Conservation (phyloP, 2,888 invertebrate species). For the Beris chalybata region DNA sequence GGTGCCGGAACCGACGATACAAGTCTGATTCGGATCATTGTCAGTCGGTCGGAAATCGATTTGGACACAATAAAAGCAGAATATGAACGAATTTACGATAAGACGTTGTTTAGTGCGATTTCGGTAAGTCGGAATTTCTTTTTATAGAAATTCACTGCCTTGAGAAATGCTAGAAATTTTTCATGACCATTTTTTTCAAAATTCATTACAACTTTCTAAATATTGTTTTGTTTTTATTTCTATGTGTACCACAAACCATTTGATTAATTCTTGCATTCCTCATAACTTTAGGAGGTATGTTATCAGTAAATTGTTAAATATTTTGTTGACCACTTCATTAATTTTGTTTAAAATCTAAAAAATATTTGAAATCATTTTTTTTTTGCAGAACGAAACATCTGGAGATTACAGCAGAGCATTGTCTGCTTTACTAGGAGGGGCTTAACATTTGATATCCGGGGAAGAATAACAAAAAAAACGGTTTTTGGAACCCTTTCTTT, state of each 20-base stretch:
- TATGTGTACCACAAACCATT: not conserved
- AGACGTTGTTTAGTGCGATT: slow-evolving; percentile 67
- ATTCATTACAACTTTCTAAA: not conserved
- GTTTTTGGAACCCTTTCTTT: too few relatives aligned
- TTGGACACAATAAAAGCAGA: slow-evolving; percentile 69
- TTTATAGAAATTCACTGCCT: too few relatives aligned
- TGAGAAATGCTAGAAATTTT: too few relatives aligned
- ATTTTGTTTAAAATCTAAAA: not conserved
- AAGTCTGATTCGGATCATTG: slow-evolving; percentile 70
- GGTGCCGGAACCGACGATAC: slow-evolving; percentile 74
- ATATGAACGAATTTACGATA: slow-evolving; percentile 70
- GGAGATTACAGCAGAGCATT: slow-evolving; percentile 63
- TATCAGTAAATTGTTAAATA: not conserved
- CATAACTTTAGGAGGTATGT: slow-evolving; percentile 8
- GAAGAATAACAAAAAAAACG: too few relatives aligned
- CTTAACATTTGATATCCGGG: not conserved
- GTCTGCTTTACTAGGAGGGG: slow-evolving; percentile 53
- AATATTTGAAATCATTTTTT: not conserved
- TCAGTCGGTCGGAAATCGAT: slow-evolving; percentile 71
- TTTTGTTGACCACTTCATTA: not conserved
- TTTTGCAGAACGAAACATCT: slow-evolving; percentile 59
- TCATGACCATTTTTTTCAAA: too few relatives aligned
- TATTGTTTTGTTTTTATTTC: slow-evolving; percentile 18
- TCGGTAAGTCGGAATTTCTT: slow-evolving; percentile 56
- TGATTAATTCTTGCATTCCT: slow-evolving; percentile 5